phyloP scores from a whole-genome alignment of 2,797 vertebrate genomes.

The Sebastes diaconus region DNA sequence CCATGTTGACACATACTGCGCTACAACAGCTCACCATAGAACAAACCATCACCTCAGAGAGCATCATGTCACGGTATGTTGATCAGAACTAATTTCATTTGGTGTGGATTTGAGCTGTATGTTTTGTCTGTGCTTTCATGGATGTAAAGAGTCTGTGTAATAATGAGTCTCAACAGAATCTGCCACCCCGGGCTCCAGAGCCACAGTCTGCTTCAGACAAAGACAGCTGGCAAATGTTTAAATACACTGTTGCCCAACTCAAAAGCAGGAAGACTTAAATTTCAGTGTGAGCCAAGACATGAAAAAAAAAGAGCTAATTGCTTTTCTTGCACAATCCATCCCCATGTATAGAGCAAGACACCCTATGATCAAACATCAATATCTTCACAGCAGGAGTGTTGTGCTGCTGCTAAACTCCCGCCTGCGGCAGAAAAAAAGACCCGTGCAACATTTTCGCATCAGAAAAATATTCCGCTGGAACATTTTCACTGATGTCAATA shows the following conservation, averaged over 20 bases:
- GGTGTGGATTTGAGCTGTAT: conserved; percentile 14
- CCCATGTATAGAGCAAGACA: conserved; percentile 44
- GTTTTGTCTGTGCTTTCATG: conserved; percentile 31
- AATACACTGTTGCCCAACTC: conserved; percentile 32
- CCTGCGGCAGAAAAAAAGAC: conserved; percentile 37
- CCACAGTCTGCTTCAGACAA: conserved; percentile 36
- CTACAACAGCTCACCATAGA: conserved; percentile 1
- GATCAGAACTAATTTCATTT: conserved; percentile 33
- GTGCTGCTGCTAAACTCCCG: conserved; percentile 18
- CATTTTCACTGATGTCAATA: conserved; percentile 32
- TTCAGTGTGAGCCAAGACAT: conserved; percentile 17
- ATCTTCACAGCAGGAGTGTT: conserved; percentile 49
- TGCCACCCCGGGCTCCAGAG: conserved; percentile 26
- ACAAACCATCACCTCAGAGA: conserved; percentile 14
- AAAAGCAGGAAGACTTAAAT: conserved; percentile 9
- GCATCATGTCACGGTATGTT: conserved; percentile 1
- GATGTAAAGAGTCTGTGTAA: conserved; percentile 32
- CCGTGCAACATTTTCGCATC: conserved; percentile 15
- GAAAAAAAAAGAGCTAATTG: conserved; percentile 31
- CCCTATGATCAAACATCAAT: conserved; percentile 67
- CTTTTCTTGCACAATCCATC: conserved; percentile 17
- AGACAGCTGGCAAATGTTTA: conserved; percentile 49
- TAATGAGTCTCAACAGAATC: conserved; percentile 48
- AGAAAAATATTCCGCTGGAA: conserved; percentile 32
- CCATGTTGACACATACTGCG: conserved; percentile 20